Evolutionary conservation across 2,113 vertebrate species (phyloP).

Genomic region (Castor canadensis): DNA sequence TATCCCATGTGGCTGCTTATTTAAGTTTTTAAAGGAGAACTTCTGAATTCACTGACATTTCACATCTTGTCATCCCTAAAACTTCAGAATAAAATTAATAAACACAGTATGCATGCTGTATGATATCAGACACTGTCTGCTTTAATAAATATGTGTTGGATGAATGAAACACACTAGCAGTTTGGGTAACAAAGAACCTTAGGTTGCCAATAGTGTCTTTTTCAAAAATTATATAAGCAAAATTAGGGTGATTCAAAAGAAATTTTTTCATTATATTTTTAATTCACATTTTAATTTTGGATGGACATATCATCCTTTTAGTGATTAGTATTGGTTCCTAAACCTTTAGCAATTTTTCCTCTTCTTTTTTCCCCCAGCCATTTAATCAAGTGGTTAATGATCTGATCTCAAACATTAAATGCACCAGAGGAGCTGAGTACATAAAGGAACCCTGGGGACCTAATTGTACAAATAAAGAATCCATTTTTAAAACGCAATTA

Average conservation of each 20-base stretch:
- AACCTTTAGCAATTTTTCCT: constrained; percentile 31
- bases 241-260: neutral
- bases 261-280: constrained; percentile 14
- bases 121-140: neutral
- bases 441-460: constrained; percentile 37
- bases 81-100: neutral
- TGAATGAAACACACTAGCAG: neutral
- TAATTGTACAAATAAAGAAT: constrained; percentile 54
- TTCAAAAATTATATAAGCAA: neutral
- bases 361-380: neutral
- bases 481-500: constrained; percentile 31
- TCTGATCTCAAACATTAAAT: constrained; percentile 49
- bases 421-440: neutral
- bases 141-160: neutral
- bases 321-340: constrained; percentile 41
- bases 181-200: neutral
- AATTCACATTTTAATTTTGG: neutral
- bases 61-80: neutral
- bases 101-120: neutral
- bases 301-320: constrained; percentile 12
- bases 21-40: neutral
- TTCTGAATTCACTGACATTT: neutral
- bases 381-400: constrained; percentile 70
- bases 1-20: neutral
- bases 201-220: neutral